phyloP scores from a whole-genome alignment of 1,140 invertebrate species.

The Campoletis sonorensis region DNA sequence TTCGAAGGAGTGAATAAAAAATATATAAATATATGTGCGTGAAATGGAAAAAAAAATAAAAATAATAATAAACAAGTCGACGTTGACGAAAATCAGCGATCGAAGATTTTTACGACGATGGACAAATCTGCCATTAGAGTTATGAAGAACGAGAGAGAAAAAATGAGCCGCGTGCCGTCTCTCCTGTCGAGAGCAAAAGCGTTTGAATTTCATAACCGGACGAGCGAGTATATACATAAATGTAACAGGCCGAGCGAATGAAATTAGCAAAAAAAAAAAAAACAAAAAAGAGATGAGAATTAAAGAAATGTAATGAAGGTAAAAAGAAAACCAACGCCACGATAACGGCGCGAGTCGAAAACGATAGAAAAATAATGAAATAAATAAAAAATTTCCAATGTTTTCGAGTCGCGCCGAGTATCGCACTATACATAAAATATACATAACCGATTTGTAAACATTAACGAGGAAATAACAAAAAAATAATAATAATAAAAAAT shows the following conservation, averaged over 20 bases:
- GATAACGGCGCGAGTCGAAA: conserved; percentile 36
- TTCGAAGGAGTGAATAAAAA: conserved; percentile 22
- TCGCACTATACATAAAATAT: conserved; percentile 32
- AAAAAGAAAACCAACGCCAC: conserved; percentile 14
- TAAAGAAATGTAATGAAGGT: neutral
- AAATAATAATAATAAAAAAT: neutral
- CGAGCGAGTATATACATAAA: conserved; percentile 36
- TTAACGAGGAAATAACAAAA: conserved; percentile 33
- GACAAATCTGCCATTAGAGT: neutral
- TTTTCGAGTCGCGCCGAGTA: conserved; percentile 31
- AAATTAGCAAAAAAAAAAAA: conserved; percentile 32
- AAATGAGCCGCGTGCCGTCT: conserved; percentile 27
- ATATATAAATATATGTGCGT: neutral
- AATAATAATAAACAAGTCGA: conserved; percentile 8
- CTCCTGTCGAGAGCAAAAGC: neutral
- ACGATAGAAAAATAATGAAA: conserved; percentile 12
- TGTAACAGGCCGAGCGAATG: conserved; percentile 24
- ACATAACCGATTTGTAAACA: conserved; percentile 40
- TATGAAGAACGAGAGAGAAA: conserved; percentile 13
- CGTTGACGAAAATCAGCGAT: neutral
- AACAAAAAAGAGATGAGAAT: conserved; percentile 27
- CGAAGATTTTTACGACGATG: conserved; percentile 15
- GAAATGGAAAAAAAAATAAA: conserved; percentile 26
- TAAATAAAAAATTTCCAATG: conserved; percentile 10
- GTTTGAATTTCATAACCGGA: conserved; percentile 35